Percentiles rank a stretch among this genome's conserved stretches.
Conservation (phyloP, 2,113 vertebrate genomes). For the Neoarius graeffei region DNA sequence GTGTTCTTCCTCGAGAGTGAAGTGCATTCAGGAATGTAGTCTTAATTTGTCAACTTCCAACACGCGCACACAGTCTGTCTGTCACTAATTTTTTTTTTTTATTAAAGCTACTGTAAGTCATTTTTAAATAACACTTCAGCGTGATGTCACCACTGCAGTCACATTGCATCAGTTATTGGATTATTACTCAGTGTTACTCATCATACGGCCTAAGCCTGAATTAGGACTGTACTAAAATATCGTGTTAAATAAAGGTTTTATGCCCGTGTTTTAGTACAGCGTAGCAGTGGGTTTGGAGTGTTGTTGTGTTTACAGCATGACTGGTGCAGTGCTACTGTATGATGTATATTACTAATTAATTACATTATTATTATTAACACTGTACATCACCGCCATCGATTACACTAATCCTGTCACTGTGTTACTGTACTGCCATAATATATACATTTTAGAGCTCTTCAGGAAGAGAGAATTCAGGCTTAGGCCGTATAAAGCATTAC, state of each 20-base stretch:
- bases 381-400: not conserved
- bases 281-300: no score
- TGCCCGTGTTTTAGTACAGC: no score
- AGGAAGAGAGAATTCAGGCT: not conserved
- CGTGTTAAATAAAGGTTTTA: no score
- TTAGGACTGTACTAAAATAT: no score
- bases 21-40: not conserved
- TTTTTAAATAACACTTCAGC: no score
- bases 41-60: not conserved
- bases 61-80: not conserved
- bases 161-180: no score
- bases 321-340: not conserved
- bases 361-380: not conserved
- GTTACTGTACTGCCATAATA: not conserved
- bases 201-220: no score
- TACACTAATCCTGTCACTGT: no score
- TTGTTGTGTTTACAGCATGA: no score
- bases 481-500: conserved; percentile 31
- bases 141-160: no score
- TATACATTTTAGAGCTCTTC: not conserved
- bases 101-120: no score
- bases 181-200: no score
- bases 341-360: not conserved
- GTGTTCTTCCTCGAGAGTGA: not conserved
- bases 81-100: not conserved